phyloP scores from a whole-genome alignment of 2,888 invertebrate species.

The Pseudanteris insignis region DNA sequence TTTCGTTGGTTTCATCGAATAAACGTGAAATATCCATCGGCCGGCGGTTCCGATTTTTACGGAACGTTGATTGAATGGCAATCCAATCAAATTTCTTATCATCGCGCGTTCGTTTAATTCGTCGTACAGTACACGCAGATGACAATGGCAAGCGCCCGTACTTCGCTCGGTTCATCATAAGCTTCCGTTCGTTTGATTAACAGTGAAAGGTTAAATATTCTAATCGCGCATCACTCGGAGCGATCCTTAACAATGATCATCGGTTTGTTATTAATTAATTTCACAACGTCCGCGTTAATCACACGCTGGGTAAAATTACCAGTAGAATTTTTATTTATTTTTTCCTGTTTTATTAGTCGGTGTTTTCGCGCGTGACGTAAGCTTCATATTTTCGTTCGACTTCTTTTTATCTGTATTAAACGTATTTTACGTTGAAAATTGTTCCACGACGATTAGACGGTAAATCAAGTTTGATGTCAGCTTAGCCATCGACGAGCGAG shows the following conservation, averaged over 20 bases:
- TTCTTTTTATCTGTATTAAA: no score
- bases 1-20: no score
- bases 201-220: slow-evolving; percentile 24
- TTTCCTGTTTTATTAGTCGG: neutral
- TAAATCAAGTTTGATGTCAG: slow-evolving; percentile 4
- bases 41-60: no score
- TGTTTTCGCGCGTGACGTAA: neutral
- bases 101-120: slow-evolving; percentile 3
- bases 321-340: slow-evolving; percentile 3
- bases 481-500: slow-evolving; percentile 4
- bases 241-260: slow-evolving; percentile 17
- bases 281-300: no score
- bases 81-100: neutral
- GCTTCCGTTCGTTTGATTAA: slow-evolving; percentile 30
- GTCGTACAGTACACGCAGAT: slow-evolving; percentile 10
- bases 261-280: no score
- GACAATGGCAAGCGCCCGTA: slow-evolving; percentile 13
- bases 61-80: no score
- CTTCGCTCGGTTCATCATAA: no score
- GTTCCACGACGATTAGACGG: slow-evolving; percentile 1
- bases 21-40: no score
- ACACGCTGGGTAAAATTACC: no score
- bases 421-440: no score
- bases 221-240: slow-evolving; percentile 15
- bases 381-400: no score